These are phyloP conservation scores for Lepidotrigona ventralis DNA, from an alignment of 1,140 invertebrate genomes.

Conservation along the genomic window DNA sequence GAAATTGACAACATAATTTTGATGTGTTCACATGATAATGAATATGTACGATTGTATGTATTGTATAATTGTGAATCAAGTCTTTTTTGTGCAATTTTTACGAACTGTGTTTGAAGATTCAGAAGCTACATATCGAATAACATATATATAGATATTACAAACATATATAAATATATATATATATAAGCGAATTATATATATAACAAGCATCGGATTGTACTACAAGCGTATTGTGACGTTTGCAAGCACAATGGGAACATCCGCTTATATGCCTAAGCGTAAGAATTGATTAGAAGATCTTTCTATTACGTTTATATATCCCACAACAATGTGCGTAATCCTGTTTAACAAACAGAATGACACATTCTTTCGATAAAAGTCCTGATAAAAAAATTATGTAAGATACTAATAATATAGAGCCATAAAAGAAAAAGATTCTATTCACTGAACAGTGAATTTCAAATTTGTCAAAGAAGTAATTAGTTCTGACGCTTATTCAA, in stretches of 20 bases:
- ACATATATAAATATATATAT: too few species aligned
- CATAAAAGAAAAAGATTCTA: conserved; percentile 29
- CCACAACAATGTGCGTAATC: conserved; percentile 37
- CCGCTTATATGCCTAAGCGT: conserved; percentile 41
- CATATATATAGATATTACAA: conserved; percentile 43
- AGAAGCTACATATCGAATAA: not conserved
- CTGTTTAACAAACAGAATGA: conserved; percentile 34
- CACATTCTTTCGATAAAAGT: conserved; percentile 27
- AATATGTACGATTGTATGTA: conserved; percentile 36
- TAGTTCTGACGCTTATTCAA: conserved; percentile 60
- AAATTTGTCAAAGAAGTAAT: conserved; percentile 39
- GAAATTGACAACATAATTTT: too few species aligned
- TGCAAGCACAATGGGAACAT: conserved; percentile 47
- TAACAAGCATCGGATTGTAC: conserved; percentile 55
- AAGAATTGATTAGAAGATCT: conserved; percentile 65
- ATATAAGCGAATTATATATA: too few species aligned
- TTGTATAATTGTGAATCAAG: conserved; percentile 29
- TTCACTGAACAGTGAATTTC: conserved; percentile 43
- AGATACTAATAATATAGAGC: conserved; percentile 32
- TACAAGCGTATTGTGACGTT: conserved; percentile 61
- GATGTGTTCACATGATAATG: conserved; percentile 47
- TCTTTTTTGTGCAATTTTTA: conserved; percentile 44
- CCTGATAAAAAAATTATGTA: conserved; percentile 36
- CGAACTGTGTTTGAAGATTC: conserved; percentile 35
- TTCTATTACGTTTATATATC: conserved; percentile 60